Evolutionary conservation across 2,113 vertebrate genomes (phyloP).

Genomic region (Halcyon senegalensis): DNA sequence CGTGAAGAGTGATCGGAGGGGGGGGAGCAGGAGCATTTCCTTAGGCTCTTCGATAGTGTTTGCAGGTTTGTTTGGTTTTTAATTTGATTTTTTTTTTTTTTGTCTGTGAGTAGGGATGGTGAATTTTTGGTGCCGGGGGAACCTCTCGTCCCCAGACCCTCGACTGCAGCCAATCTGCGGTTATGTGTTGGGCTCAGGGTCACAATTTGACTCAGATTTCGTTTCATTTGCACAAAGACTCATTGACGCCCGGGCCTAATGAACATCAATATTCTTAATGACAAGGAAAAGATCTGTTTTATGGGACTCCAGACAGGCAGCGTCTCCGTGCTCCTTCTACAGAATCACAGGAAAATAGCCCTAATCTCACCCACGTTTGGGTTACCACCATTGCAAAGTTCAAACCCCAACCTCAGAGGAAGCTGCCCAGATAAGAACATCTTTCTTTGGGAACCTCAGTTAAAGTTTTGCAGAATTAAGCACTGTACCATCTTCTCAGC

Average conservation of each 20-base stretch:
- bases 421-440: conserved; percentile 12
- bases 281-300: conserved; percentile 87
- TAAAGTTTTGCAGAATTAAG: conserved; percentile 47
- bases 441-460: conserved; percentile 21
- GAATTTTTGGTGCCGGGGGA: neutral
- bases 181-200: conserved; percentile 83
- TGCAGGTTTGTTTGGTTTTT: neutral
- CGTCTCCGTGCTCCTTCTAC: conserved; percentile 60
- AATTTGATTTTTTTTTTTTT: neutral
- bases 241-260: conserved; percentile 90
- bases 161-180: neutral
- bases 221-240: conserved; percentile 95
- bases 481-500: neutral
- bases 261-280: conserved; percentile 95
- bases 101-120: neutral
- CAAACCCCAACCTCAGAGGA: neutral
- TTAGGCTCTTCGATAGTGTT: neutral
- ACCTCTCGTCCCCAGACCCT: neutral
- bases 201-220: conserved; percentile 94
- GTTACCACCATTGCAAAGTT: neutral
- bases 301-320: conserved; percentile 81
- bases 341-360: conserved; percentile 55
- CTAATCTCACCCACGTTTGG: neutral
- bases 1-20: neutral
- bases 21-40: neutral